Evolutionary conservation across 1,140 invertebrate species (phyloP).

Genomic region (Riptortus pedestris): DNA sequence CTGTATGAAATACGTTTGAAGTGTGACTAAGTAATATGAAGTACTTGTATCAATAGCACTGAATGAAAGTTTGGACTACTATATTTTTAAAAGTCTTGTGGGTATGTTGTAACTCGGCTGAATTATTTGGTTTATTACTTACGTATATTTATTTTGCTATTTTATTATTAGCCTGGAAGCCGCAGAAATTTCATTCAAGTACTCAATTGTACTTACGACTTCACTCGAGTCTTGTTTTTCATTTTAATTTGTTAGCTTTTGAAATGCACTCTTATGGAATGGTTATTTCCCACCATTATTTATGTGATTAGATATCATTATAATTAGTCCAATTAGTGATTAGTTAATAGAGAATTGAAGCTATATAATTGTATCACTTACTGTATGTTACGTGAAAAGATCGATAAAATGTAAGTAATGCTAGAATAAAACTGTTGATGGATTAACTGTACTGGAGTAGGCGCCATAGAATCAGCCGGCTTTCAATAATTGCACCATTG

Average conservation of each 20-base stretch:
- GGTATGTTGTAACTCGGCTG: not conserved
- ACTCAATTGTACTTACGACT: too few species aligned
- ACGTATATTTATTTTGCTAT: not conserved
- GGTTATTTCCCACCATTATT: not conserved
- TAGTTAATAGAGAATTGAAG: not conserved
- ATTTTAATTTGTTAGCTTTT: not conserved
- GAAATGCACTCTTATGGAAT: not conserved
- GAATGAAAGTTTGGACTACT: not conserved
- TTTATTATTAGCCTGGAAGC: not conserved
- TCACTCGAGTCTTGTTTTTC: too few species aligned
- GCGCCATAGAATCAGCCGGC: too few species aligned
- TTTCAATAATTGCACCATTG: too few species aligned
- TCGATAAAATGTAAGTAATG: too few species aligned
- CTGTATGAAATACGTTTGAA: constrained; percentile 29
- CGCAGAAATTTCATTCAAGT: not conserved
- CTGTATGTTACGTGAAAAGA: too few species aligned
- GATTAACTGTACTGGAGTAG: too few species aligned
- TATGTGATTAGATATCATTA: not conserved
- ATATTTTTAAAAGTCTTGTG: not conserved
- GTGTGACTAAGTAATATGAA: not conserved
- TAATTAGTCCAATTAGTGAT: not conserved
- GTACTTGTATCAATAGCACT: not conserved
- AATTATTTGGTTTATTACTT: not conserved
- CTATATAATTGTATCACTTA: too few species aligned
- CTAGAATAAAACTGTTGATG: too few species aligned